These are phyloP conservation scores for Saimiri boliviensis DNA, from an alignment of 2,113 vertebrate species.

Conservation along the genomic window DNA sequence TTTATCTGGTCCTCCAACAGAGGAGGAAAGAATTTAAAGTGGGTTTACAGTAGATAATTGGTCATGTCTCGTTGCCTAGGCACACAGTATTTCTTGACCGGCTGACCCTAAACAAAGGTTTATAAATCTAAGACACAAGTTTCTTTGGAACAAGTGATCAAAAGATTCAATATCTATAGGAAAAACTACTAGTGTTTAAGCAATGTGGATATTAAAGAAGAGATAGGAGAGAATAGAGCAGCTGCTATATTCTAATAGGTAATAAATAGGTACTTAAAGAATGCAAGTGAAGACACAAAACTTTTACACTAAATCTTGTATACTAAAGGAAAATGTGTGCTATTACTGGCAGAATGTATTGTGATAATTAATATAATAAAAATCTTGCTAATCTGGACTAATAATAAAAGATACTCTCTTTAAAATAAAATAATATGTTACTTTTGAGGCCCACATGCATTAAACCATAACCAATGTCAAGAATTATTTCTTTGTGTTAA, in stretches of 20 bases:
- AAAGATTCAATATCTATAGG: neutral
- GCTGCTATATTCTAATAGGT: neutral
- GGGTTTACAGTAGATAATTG: neutral
- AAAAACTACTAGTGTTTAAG: slow-evolving; percentile 12
- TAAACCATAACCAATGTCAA: slow-evolving; percentile 30
- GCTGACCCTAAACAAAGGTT: neutral
- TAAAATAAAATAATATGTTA: slow-evolving; percentile 13
- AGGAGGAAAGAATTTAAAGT: neutral
- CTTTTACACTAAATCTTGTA: neutral
- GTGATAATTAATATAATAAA: neutral
- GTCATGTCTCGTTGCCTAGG: neutral
- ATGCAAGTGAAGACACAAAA: slow-evolving; percentile 18
- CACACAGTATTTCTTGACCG: neutral
- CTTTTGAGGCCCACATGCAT: neutral
- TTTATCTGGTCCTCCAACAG: neutral
- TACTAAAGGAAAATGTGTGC: neutral
- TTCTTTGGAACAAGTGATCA: neutral
- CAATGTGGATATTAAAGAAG: neutral
- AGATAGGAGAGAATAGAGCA: neutral
- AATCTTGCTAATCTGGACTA: slow-evolving; percentile 22
- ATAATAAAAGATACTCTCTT: neutral
- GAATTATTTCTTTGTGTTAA: neutral
- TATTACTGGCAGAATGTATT: neutral
- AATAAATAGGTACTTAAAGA: slow-evolving; percentile 1
- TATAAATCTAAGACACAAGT: neutral